phyloP scores from a whole-genome alignment of 2,113 vertebrate species.

The Agelaius phoeniceus region DNA sequence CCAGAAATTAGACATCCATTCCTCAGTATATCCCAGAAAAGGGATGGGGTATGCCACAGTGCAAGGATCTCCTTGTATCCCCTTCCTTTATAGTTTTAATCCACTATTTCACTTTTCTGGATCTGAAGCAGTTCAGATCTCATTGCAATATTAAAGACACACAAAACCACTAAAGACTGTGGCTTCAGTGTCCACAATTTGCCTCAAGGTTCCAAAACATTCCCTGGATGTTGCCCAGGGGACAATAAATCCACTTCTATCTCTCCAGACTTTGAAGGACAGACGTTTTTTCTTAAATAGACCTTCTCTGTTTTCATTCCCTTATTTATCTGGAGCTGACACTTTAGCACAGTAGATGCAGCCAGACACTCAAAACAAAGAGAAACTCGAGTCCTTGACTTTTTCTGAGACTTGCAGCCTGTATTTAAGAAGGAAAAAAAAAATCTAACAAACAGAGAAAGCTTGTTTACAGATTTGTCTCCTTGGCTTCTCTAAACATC shows the following conservation, averaged over 20 bases:
- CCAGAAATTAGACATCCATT: not conserved
- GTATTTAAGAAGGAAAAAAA: constrained; percentile 33
- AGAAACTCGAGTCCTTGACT: constrained; percentile 62
- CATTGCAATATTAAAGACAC: not conserved
- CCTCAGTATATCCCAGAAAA: not conserved
- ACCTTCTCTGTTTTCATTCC: constrained; percentile 55
- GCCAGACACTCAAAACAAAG: constrained; percentile 57
- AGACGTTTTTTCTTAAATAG: constrained; percentile 48
- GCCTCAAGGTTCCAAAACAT: constrained; percentile 40
- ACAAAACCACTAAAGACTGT: not conserved
- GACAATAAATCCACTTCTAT: constrained; percentile 35
- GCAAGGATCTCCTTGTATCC: not conserved
- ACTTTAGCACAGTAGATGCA: constrained; percentile 38
- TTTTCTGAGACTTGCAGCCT: constrained; percentile 31
- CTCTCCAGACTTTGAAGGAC: constrained; percentile 51
- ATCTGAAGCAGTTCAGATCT: not conserved
- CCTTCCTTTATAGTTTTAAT: not conserved
- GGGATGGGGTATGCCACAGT: not conserved
- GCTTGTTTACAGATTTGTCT: not conserved
- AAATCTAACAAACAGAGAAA: not conserved
- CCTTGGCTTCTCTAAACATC: constrained; percentile 27
- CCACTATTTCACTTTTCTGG: not conserved
- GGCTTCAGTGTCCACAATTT: not conserved
- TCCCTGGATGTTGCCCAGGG: constrained; percentile 32
- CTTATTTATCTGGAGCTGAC: constrained; percentile 52